Evolutionary conservation across 2,888 invertebrate species (phyloP), one percentile per base, ranked within the genome.

Genomic region (Conchocele bisecta): DNA sequence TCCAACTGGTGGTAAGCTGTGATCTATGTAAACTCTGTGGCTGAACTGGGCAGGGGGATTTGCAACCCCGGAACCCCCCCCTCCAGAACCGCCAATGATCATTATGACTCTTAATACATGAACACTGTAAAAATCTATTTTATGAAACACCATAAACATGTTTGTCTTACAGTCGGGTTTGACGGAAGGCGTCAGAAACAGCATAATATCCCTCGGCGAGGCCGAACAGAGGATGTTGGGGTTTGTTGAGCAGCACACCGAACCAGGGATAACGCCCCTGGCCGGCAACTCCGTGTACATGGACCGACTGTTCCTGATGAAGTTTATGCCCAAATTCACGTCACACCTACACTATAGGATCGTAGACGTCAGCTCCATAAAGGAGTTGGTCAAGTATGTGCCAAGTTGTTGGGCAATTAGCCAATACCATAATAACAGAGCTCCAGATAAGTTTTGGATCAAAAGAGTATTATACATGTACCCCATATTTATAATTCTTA

Each of bases 351-450:
- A 98, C 89, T 98, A 98, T 91, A 94, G 98, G 83, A 95, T 97
- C 46, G 94, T 99, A 75, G 99, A 99, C 92, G 97, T 98, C 2
- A 96, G 96, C 35, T 94, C 96, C 0, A 91, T 99, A 20, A 98
- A 98, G 90, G 98, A 98, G 91, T 89, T 98, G 26, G 90, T 92
- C 80, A 82, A 83, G 87, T 87, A 74, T 48, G 54, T 33, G 6
- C 28, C n/a, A 35, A n/a, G 15, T 46, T 46, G 17, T 3, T 46
- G 17, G 20, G 15, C 20, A 22, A 46, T 20, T 17, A 15, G 3
- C 15, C 5, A 7, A 17, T 5, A 17, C n/a, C n/a, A n/a, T n/a
- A n/a, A n/a, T n/a, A n/a, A n/a, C n/a, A n/a, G n/a, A n/a, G n/a
- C n/a, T n/a, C n/a, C n/a, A n/a, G n/a, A n/a, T n/a, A n/a, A n/a